Base-by-base conservation (phyloP, 2,888 invertebrate species). In the Cosmorhoe ocellata region DNA sequence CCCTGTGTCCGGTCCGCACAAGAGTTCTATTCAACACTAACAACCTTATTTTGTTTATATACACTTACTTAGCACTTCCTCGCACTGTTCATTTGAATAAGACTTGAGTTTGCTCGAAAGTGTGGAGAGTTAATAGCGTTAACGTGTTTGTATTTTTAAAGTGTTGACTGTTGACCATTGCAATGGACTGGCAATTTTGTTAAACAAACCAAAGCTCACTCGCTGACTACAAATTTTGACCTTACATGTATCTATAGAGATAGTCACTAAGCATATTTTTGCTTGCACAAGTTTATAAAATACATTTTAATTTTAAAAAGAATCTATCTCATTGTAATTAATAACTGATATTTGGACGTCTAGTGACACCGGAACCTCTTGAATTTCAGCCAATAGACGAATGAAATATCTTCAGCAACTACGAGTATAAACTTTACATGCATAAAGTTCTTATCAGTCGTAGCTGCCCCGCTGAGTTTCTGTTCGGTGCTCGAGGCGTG, bases 1-100 rank as follows among this genome's bases (percentile, higher is more conserved):
- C 84, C 83, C 79, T 75, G 81, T 78, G 79, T 78, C 78, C 81
- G 75, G 75, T 78, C 71, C 74, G 71, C 67, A 77, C 74, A 72
- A 79, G 75, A 75, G 69, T 74, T 71, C 79, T 71, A 75, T 79
- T 77, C 78, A 70, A 79, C 74, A 81, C 76, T 74, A 80, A 79
- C 78, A 70, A 71, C 72, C 72, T 78, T 77, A 77, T 78, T 79
- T 77, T 73, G 74, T 78, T 75, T 79, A 75, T 79, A 75, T 77
- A 76, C 71, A 70, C 74, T 76, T 67, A 72, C 74, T 76, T 67
- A 73, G 70, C 67, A 66, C 68, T 42, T 33, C 36, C 36, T 24
- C 43, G 14, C 46, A 40, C 50, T 50, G 49, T 52, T 53, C 51
- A 57, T 59, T 59, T 59, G 57, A 59, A 56, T 61, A 57, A 47